A percentile compares a stretch with the other conserved stretches of the same genome.
Evolutionary conservation across 2,113 vertebrate species (phyloP).

Genomic region (Pleuronectes platessa): DNA sequence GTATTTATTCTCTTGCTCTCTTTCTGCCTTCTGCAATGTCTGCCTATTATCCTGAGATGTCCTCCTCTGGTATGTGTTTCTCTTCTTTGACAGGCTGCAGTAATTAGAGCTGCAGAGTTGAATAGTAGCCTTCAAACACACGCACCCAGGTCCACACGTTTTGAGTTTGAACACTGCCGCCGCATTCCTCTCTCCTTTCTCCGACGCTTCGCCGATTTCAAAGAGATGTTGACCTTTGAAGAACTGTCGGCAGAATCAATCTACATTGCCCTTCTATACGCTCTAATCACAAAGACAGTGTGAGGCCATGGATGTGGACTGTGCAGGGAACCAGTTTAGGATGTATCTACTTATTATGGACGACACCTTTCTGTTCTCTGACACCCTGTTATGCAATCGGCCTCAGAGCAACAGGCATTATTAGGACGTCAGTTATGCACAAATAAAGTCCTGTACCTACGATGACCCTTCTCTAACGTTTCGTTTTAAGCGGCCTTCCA

Average conservation of each 20-base stretch:
- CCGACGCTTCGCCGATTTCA: conserved; percentile 38
- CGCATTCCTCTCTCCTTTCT: conserved; percentile 1
- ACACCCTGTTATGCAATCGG: conserved; percentile 24
- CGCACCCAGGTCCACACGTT: not conserved
- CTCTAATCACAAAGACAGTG: conserved; percentile 35
- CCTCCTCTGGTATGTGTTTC: conserved; percentile 17
- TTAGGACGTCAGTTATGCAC: conserved; percentile 27
- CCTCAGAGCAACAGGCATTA: conserved; percentile 19
- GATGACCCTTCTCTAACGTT: not conserved
- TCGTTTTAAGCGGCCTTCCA: not conserved
- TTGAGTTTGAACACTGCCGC: conserved; percentile 4
- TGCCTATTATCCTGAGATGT: conserved; percentile 25
- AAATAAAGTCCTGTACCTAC: not conserved
- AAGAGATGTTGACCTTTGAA: conserved; percentile 61
- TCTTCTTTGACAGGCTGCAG: conserved; percentile 26
- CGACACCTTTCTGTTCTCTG: conserved; percentile 3
- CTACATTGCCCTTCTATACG: conserved; percentile 41
- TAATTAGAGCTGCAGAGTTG: conserved; percentile 40
- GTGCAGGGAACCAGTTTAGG: conserved; percentile 30
- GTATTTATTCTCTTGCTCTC: conserved; percentile 3
- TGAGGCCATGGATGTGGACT: conserved; percentile 25
- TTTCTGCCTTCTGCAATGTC: conserved; percentile 18
- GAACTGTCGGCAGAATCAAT: conserved; percentile 46
- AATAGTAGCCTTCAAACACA: conserved; percentile 25
- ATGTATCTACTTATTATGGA: conserved; percentile 43